Percentiles rank a stretch among this genome's conserved stretches.
These are phyloP conservation scores for Wasmannia auropunctata DNA, from an alignment of 1,140 invertebrate species.

Conservation along the genomic window DNA sequence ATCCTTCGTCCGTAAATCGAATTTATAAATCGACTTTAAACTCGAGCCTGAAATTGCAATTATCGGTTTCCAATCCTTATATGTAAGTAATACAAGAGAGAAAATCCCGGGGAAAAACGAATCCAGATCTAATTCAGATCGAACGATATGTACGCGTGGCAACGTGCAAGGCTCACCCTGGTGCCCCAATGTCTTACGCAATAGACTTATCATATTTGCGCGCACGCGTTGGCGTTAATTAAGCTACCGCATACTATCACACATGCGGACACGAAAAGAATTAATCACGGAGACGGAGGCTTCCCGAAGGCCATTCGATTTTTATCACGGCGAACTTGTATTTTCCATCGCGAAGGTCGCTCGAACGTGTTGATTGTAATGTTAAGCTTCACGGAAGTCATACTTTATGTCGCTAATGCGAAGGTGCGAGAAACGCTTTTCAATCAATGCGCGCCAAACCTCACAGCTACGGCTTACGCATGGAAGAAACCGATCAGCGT, in stretches of 20 bases:
- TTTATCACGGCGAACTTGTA: conserved; percentile 52
- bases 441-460: not conserved
- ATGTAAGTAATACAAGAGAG: not conserved
- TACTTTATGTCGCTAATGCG: not conserved
- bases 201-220: conserved; percentile 66
- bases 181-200: conserved; percentile 68
- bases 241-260: conserved; percentile 47
- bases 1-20: not conserved
- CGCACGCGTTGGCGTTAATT: conserved; percentile 67
- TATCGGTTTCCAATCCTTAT: not conserved
- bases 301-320: conserved; percentile 32
- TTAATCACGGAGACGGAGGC: conserved; percentile 45
- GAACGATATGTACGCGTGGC: not conserved
- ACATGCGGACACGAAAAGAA: conserved; percentile 72
- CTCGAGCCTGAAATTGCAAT: not conserved
- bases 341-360: conserved; percentile 9
- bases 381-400: conserved; percentile 17
- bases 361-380: not conserved
- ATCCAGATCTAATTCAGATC: conserved; percentile 14
- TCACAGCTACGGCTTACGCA: not conserved
- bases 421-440: not conserved
- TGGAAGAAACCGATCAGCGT: not conserved
- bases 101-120: not conserved
- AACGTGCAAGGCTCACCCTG: conserved; percentile 19
- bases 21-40: conserved; percentile 3